Percentiles rank a stretch among this genome's conserved stretches.
Conservation (phyloP, 2,888 invertebrate species). For the Dermolepida albohirtum region DNA sequence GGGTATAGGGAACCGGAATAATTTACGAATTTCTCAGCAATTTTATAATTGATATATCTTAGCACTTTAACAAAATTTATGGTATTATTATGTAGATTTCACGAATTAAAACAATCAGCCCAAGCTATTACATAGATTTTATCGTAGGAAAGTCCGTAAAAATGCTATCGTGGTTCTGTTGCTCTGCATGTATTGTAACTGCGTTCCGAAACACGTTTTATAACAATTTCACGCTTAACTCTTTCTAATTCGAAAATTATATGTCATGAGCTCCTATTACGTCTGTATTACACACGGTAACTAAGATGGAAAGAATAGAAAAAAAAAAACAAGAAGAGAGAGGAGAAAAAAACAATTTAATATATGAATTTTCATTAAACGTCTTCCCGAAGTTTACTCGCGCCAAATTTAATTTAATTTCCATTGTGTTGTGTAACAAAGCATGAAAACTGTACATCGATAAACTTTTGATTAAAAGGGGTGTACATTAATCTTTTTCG, state of each 20-base stretch:
- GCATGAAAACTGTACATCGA: conserved; percentile 38
- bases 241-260: conserved; percentile 35
- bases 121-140: conserved; percentile 13
- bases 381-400: conserved; percentile 25
- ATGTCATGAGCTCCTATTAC: conserved; percentile 2
- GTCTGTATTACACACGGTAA: conserved; percentile 1
- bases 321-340: neutral
- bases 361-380: conserved; percentile 21
- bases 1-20: neutral
- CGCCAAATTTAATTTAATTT: conserved; percentile 30
- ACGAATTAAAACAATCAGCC: conserved; percentile 12
- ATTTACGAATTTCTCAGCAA: conserved; percentile 12
- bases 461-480: conserved; percentile 38
- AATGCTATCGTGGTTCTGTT: neutral
- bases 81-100: conserved; percentile 13
- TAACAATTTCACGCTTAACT: conserved; percentile 34
- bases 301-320: neutral
- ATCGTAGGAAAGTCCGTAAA: neutral
- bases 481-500: conserved; percentile 40
- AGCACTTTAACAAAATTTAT: conserved; percentile 15
- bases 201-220: neutral
- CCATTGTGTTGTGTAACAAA: conserved; percentile 34
- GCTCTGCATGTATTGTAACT: conserved; percentile 2
- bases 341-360: neutral
- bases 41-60: conserved; percentile 7